Base-by-base conservation (phyloP, 2,797 vertebrate species). In the Pyrocephalus nanus region DNA sequence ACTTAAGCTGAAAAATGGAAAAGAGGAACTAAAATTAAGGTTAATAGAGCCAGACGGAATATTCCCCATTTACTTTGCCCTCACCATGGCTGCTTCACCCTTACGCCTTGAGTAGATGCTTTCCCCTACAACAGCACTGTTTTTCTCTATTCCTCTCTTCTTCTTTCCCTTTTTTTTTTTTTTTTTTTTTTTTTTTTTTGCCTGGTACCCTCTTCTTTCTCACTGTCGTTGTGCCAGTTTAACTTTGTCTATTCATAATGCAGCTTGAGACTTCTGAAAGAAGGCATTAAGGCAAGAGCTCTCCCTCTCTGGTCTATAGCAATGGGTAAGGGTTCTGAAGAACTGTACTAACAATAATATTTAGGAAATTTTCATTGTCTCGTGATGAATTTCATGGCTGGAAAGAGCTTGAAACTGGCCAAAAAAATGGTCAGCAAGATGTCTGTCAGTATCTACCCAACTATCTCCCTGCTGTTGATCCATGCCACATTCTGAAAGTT, bases 1-100 rank as follows among this genome's bases (percentile, higher is more conserved):
- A 91, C 83, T 95, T 97, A 92, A 84, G 73, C 90, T 90, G 88
- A 88, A 96, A 96, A 95, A 95, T 92, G 75, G 89, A 83, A 94
- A 92, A 96, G 72, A 84, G 45, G 87, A 94, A 86, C 77, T 93
- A 91, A 94, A 97, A 96, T 96, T 73, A 95, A 67, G 86, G 90
- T 92, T 94, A 94, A 97, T 90, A 95, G 88, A 92, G 83, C 70
- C 5, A 17, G 87, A 83, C 57, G 23, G 79, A 94, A 54, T 84
- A 92, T 78, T 91, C 79, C 72, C 55, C 84, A 70, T 66, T 84
- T 80, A 77, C 65, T 76, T 91, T 79, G 65, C 75, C 47, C 32
- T 94, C 77, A 62, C 34, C 38, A 32, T 29, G 55, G 36, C 55
- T 55, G 34, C 54, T 86, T 88, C 76, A 89, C 62, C 36, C 5